Conservation (phyloP, 2,113 vertebrate genomes). For the Scomber japonicus region DNA sequence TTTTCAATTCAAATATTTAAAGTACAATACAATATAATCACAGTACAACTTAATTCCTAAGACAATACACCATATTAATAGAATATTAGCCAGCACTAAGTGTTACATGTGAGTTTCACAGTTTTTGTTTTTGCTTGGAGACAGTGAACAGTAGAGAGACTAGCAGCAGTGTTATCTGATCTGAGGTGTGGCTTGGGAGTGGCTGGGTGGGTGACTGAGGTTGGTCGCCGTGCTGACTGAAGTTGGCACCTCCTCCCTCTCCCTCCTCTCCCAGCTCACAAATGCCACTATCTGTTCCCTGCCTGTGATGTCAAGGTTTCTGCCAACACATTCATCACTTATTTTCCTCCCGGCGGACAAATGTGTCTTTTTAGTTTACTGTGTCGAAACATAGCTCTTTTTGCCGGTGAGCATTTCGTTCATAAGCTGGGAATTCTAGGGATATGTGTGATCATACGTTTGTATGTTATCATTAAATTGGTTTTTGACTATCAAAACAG, state of each 20-base stretch:
- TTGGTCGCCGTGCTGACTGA: slow-evolving; percentile 62
- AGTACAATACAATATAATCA: too few relatives aligned
- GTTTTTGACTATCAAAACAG: not conserved
- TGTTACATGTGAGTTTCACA: not conserved
- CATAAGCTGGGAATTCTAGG: not conserved
- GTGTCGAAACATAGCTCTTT: not conserved
- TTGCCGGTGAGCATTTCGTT: not conserved
- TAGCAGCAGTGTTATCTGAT: not conserved
- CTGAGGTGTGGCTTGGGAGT: slow-evolving; percentile 60
- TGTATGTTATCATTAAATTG: slow-evolving; percentile 4
- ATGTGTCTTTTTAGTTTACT: slow-evolving; percentile 1
- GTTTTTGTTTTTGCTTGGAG: not conserved
- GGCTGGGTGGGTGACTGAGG: slow-evolving; percentile 65
- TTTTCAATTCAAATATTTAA: too few relatives aligned
- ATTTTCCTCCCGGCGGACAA: not conserved
- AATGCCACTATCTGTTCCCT: slow-evolving; percentile 22
- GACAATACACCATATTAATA: not conserved
- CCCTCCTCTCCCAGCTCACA: slow-evolving; percentile 70
- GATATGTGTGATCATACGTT: slow-evolving; percentile 2
- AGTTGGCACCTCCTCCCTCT: slow-evolving; percentile 68
- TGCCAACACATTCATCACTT: slow-evolving; percentile 4
- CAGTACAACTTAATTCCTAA: not conserved
- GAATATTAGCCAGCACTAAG: not conserved
- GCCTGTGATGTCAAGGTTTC: slow-evolving; percentile 3
- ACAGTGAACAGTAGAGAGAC: not conserved